A percentile compares a stretch with the other conserved stretches of the same genome.
Evolutionary conservation across 2,797 vertebrate species (phyloP).

Genomic region (Gorsachius magnificus): DNA sequence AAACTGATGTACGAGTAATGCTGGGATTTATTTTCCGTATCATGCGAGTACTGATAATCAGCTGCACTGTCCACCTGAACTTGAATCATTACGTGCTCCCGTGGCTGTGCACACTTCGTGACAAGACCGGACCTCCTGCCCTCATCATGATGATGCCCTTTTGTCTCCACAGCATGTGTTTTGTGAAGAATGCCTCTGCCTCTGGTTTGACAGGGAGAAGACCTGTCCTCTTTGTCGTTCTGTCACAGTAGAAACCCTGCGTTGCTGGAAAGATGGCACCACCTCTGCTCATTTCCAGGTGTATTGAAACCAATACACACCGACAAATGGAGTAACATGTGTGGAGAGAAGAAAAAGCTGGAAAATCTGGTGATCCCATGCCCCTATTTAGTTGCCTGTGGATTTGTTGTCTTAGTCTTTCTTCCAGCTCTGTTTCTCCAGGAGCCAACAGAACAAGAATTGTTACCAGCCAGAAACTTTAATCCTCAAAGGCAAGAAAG

Average conservation of each 20-base stretch:
- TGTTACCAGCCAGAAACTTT: not conserved
- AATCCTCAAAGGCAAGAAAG: not conserved
- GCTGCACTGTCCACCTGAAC: not conserved
- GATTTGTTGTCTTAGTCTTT: not conserved
- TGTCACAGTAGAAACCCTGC: conserved; percentile 86
- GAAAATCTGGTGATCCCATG: accelerated
- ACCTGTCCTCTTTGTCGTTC: conserved; percentile 95
- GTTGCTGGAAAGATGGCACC: conserved; percentile 97
- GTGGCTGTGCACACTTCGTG: not conserved
- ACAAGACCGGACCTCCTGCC: not conserved
- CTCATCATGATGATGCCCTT: accelerated
- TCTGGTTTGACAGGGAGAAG: conserved; percentile 96
- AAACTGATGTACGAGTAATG: not conserved
- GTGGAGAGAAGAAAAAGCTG: not conserved
- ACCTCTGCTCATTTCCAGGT: conserved; percentile 98
- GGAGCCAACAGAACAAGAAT: not conserved
- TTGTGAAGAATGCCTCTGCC: conserved; percentile 95
- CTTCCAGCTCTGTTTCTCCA: not conserved
- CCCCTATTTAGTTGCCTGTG: not conserved
- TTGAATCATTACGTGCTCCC: not conserved
- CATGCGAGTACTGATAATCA: not conserved
- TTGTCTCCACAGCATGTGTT: conserved; percentile 88
- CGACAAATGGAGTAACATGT: accelerated
- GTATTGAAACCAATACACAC: conserved; percentile 72
- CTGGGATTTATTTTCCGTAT: not conserved